A percentile compares a stretch with the other conserved stretches of the same genome.
These are phyloP conservation scores for Poliocrania exsul DNA, from an alignment of 2,797 vertebrate genomes.

Conservation along the genomic window DNA sequence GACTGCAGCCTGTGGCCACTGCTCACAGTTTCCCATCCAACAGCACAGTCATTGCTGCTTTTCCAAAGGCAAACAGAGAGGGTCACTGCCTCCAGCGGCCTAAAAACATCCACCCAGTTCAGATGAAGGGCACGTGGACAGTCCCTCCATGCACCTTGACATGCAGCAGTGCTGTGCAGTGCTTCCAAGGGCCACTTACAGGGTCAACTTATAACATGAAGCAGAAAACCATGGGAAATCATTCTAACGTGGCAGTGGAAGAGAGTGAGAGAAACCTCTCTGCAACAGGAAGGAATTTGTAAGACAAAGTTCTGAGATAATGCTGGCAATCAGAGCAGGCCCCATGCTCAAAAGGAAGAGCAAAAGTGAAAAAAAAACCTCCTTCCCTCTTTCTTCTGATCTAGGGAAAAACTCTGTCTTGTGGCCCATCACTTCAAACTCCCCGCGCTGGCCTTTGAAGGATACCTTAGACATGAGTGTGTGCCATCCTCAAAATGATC, in stretches of 20 bases:
- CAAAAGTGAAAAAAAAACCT: background rate
- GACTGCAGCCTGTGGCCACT: background rate
- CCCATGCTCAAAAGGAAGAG: background rate
- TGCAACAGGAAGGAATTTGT: background rate
- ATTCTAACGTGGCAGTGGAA: background rate
- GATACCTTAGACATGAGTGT: background rate
- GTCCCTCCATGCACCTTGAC: background rate
- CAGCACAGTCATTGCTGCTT: background rate
- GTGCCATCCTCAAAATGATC: background rate
- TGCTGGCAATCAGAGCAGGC: background rate
- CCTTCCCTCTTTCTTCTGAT: background rate
- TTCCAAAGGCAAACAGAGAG: background rate
- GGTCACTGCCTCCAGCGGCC: background rate
- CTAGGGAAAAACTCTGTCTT: background rate
- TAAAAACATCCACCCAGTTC: background rate
- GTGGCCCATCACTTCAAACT: background rate
- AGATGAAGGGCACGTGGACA: background rate
- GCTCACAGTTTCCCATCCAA: background rate
- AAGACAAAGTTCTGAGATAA: background rate
- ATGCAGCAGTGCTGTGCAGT: background rate
- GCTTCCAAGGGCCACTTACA: background rate
- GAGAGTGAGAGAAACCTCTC: background rate
- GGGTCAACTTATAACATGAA: background rate
- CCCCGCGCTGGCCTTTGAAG: background rate
- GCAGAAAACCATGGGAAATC: background rate